A percentile compares a stretch with the other conserved stretches of the same genome.
Conservation (phyloP, 2,113 vertebrate genomes). For the Cervus canadensis region DNA sequence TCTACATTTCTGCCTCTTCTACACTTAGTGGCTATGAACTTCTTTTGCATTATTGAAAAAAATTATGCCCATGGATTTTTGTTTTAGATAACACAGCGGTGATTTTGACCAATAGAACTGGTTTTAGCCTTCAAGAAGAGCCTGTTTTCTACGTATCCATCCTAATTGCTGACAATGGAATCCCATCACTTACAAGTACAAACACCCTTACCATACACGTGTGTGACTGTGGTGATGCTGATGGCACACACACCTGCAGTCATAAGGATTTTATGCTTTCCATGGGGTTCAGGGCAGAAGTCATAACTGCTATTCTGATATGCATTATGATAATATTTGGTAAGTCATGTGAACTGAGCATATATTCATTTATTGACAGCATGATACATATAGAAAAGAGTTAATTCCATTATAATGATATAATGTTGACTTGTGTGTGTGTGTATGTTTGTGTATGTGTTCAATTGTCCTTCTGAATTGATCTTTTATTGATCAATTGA, state of each 20-base stretch:
- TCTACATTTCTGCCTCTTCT: not conserved
- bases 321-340: slow-evolving; percentile 86
- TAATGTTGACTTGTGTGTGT: not conserved
- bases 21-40: not conserved
- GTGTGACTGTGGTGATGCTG: slow-evolving; percentile 86
- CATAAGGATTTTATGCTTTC: slow-evolving; percentile 81
- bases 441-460: not conserved
- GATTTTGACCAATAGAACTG: slow-evolving; percentile 86
- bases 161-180: slow-evolving; percentile 90
- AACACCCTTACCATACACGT: slow-evolving; percentile 88
- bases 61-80: slow-evolving; percentile 8
- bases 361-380: not conserved
- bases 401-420: not conserved
- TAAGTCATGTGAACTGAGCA: slow-evolving; percentile 71
- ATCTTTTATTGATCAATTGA: too few relatives aligned
- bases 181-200: slow-evolving; percentile 88
- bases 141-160: slow-evolving; percentile 85
- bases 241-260: slow-evolving; percentile 79
- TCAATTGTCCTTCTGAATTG: not conserved
- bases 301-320: slow-evolving; percentile 83
- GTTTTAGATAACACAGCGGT: slow-evolving; percentile 93
- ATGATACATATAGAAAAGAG: not conserved
- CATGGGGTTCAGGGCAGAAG: slow-evolving; percentile 85
- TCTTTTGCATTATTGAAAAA: not conserved
- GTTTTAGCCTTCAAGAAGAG: slow-evolving; percentile 86